Base-by-base conservation (phyloP, 2,888 invertebrate genomes). In the Adelphocoris suturalis region DNA sequence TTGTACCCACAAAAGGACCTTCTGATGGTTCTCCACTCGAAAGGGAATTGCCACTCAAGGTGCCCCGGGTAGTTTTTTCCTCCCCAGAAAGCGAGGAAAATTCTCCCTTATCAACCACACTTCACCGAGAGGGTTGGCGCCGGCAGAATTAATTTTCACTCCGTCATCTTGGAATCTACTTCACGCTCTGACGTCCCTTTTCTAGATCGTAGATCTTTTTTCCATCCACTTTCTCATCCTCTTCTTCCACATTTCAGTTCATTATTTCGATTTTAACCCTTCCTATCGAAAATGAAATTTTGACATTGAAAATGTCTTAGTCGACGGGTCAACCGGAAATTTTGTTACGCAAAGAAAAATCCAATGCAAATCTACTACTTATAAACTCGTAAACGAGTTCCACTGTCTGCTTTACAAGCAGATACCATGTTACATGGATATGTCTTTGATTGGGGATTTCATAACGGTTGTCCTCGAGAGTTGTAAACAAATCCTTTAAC, bases 31-130 rank as follows among this genome's bases (percentile, higher is more conserved):
- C 27, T 27, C 68, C 68, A 68, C 68, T 68, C 68, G 68, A 68
- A 68, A 68, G 68, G 68, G 68, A 68, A 68, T 68, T 68, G 68
- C 68, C 68, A 68, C 68, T 68, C 68, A 68, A 68, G 68, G 68
- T 68, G 68, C 52, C 52, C 16, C 52, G 23, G 11, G 23, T 23
- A 2, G 19, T 27, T 27, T 19, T 7, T 68, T 68, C 23, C 9
- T 61, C 19, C 61, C 61, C 5, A 12, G 68, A 68, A 37, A 37
- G 37, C 37, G 37, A 37, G 37, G 68, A 68, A 68, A 68, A 23
- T 68, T 68, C 68, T 68, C 23, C 68, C 68, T 68, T 68, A 68
- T 68, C 68, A 68, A 27, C 23, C 68, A 23, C 68, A 23, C 16
- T 27, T 68, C 23, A 23, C 68, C 68, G 9, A 68, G 68, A 68